These are phyloP conservation scores for Mamestra brassicae DNA, from an alignment of 2,888 invertebrate genomes.

Conservation along the genomic window DNA sequence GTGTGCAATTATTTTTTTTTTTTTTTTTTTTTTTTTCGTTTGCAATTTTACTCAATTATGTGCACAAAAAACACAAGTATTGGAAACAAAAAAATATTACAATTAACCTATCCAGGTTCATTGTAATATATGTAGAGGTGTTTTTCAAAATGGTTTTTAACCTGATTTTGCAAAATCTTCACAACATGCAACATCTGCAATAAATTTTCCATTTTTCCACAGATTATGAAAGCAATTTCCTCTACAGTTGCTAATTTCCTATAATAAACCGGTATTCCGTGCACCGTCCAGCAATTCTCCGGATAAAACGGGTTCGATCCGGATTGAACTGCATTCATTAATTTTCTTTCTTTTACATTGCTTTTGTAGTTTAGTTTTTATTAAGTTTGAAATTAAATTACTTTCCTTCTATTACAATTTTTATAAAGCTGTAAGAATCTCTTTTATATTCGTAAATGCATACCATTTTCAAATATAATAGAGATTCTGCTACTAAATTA, in stretches of 20 bases:
- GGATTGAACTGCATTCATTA: conserved; percentile 59
- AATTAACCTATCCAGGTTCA: no score
- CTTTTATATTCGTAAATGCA: no score
- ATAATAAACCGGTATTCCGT: conserved; percentile 58
- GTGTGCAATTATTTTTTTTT: no score
- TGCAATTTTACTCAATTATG: no score
- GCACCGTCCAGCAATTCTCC: conserved; percentile 47
- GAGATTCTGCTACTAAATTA: not conserved
- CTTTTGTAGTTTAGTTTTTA: conserved; percentile 16
- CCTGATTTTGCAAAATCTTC: not conserved
- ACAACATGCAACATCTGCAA: conserved; percentile 1
- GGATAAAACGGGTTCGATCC: conserved; percentile 46
- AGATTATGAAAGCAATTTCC: conserved; percentile 61
- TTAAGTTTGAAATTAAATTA: conserved; percentile 16
- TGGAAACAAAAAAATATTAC: no score
- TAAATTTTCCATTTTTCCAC: conserved; percentile 42
- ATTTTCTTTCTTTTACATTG: conserved; percentile 44
- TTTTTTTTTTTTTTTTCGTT: no score
- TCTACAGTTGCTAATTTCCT: conserved; percentile 54
- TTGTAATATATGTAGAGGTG: no score
- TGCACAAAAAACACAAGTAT: no score
- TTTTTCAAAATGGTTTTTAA: not conserved
- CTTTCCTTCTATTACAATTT: not conserved
- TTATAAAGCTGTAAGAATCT: not conserved
- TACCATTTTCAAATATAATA: not conserved